A percentile compares a stretch with the other conserved stretches of the same genome.
These are phyloP conservation scores for Helicoverpa armigera DNA, from an alignment of 1,140 invertebrate genomes.

Conservation along the genomic window DNA sequence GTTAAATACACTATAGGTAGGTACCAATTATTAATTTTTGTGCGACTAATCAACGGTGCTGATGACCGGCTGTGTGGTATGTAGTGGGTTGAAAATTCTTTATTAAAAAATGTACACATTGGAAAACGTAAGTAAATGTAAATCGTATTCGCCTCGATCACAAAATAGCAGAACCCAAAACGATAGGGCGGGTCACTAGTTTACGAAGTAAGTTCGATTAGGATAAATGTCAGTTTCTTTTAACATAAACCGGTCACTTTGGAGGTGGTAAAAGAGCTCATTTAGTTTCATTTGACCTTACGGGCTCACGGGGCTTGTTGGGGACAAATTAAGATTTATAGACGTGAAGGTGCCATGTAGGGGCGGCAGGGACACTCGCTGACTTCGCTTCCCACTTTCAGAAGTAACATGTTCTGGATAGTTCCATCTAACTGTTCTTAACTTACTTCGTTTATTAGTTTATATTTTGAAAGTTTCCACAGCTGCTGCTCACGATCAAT, in stretches of 20 bases:
- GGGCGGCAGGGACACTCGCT: background rate
- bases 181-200: background rate
- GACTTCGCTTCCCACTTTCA: conserved; percentile 7
- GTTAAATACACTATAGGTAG: too few species aligned
- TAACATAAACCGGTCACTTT: conserved; percentile 72
- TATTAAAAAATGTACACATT: too few species aligned
- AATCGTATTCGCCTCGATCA: background rate
- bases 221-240: conserved; percentile 72
- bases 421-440: background rate
- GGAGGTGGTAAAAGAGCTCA: conserved; percentile 63
- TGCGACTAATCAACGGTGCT: too few species aligned
- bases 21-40: too few species aligned
- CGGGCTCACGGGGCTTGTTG: conserved; percentile 47
- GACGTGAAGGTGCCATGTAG: conserved; percentile 33
- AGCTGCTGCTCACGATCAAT: too few species aligned
- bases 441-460: background rate
- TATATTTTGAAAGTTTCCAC: too few species aligned
- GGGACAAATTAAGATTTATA: conserved; percentile 55
- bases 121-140: too few species aligned
- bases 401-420: background rate
- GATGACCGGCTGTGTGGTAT: too few species aligned
- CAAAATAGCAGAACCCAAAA: background rate
- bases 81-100: too few species aligned
- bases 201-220: conserved; percentile 59
- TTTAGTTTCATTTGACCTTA: conserved; percentile 69